Evolutionary conservation across 1,140 invertebrate genomes (phyloP), one percentile per base, ranked within the genome.

Genomic region (Dendroctonus valens): DNA sequence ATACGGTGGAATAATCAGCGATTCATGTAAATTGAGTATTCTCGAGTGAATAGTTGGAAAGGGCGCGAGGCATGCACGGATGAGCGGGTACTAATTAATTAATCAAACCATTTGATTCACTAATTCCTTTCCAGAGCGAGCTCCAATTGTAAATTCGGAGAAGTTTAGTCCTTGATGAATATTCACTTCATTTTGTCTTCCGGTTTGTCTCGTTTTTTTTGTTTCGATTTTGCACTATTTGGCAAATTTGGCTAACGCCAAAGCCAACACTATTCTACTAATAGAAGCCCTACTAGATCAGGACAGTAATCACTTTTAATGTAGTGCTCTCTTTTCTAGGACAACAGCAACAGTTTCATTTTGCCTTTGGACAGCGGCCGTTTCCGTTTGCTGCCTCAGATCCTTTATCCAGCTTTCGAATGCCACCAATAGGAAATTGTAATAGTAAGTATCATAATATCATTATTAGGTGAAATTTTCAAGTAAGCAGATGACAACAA

Each of bases 301-400:
- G 78, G 71, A 72, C 83, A 84, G 83, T 81, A 79, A 80, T 82
- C 78, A 80, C 75, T 79, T 82, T 81, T 86, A 84, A 86, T 80
- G 81, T 85, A 91, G 89, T 92, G 87, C 83, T 91, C 79, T 90
- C 89, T 82, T 85, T 91, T 87, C 81, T 90, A 92, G 91, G 91
- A 82, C 91, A 93, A 81, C 91, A 94, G 80, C 91, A 94, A 80
- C 91, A 93, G 82, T 93, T 93, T 80, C 91, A 93, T 79, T 92
- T 93, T 79, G 91, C 91, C 64, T 92, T 94, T 76, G 91, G 91
- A 6, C 92, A 94, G 79, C 83, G 92, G 68, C 91, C 92, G 11
- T 92, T 94, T 80, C 86, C 86, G 60, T 90, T 93, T 73, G 89
- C 91, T 49, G 89, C 87, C 73, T 85, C 79, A 41, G 90, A 92